Conservation (phyloP, 2,888 invertebrate species). For the Meteorus cinctellus region DNA sequence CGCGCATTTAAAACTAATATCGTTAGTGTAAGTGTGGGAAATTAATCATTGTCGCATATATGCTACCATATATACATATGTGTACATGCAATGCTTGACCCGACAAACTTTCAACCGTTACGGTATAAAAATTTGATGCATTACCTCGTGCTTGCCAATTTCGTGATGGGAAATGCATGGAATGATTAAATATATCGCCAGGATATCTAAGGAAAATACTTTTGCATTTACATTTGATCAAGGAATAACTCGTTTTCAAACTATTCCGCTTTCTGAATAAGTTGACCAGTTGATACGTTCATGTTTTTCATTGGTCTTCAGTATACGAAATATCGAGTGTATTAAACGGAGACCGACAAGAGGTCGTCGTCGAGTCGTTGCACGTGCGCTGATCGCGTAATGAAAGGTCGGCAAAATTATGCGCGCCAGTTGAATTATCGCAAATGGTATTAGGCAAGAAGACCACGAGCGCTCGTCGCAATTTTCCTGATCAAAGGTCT, state of each 20-base stretch:
- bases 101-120: slow-evolving; percentile 17
- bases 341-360: slow-evolving; percentile 41
- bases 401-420: slow-evolving; percentile 53
- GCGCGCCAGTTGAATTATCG: slow-evolving; percentile 49
- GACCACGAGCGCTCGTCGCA: slow-evolving; percentile 39
- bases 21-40: slow-evolving; percentile 54
- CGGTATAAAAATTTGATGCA: not conserved
- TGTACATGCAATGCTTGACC: not conserved
- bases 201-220: not conserved
- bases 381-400: slow-evolving; percentile 40
- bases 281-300: slow-evolving; percentile 5
- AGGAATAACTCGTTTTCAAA: not conserved
- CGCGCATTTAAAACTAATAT: slow-evolving; percentile 62
- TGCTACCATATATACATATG: not conserved
- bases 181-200: not conserved
- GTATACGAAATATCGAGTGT: slow-evolving; percentile 24
- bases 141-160: not conserved
- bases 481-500: slow-evolving; percentile 33
- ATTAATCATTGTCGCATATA: slow-evolving; percentile 56
- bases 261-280: not conserved
- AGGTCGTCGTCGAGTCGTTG: slow-evolving; percentile 38
- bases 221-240: not conserved
- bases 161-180: not conserved
- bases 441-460: slow-evolving; percentile 52
- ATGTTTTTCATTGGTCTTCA: slow-evolving; percentile 7